Percentiles rank a stretch among this genome's conserved stretches.
Conservation (phyloP, 2,113 vertebrate genomes). For the Ursus arctos region DNA sequence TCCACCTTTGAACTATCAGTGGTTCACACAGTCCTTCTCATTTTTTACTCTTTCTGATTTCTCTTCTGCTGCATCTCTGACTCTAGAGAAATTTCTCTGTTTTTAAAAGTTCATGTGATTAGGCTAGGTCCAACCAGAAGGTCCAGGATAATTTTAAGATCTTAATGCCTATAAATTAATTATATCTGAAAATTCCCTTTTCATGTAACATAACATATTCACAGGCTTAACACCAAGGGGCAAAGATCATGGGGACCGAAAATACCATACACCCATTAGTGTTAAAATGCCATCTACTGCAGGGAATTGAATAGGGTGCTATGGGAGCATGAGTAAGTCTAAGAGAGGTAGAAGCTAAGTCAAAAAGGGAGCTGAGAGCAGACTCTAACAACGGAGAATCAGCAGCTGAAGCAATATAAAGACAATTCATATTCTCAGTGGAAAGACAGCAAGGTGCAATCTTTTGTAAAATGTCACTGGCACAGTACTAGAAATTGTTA, state of each 20-base stretch:
- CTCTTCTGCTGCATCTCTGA: not conserved
- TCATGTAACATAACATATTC: not conserved
- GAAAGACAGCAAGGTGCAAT: not conserved
- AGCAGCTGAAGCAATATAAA: not conserved
- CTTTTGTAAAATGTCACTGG: not conserved
- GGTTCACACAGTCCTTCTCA: not conserved
- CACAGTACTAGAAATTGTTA: not conserved
- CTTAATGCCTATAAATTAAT: not conserved
- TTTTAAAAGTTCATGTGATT: not conserved
- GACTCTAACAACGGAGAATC: not conserved
- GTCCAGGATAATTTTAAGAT: not conserved
- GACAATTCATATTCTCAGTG: not conserved
- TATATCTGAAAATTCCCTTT: not conserved
- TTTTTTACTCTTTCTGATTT: not conserved
- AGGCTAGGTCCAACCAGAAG: not conserved
- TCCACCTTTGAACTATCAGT: not conserved
- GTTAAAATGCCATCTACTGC: not conserved
- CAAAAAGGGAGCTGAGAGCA: not conserved
- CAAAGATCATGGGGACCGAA: not conserved
- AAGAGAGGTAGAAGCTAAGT: not conserved
- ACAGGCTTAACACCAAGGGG: not conserved
- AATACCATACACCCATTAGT: not conserved
- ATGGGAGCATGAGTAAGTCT: not conserved
- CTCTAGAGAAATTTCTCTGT: not conserved
- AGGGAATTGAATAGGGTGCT: not conserved